Base-by-base conservation (phyloP, 64 coral and sea anemone species). In the Catalaphyllia jardinei region DNA sequence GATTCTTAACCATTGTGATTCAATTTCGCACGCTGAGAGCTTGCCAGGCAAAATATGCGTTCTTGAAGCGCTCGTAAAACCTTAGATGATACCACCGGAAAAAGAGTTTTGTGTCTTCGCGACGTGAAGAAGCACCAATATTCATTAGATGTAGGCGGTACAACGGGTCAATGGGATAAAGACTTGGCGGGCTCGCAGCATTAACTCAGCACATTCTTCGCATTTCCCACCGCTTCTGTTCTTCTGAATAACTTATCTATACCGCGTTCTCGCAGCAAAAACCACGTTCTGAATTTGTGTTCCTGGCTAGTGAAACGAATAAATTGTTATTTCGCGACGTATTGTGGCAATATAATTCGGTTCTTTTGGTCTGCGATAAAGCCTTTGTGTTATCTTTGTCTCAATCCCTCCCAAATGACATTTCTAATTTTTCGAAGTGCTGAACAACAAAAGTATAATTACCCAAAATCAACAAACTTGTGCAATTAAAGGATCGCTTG, bases 361-460 rank as follows among this genome's bases (percentile, higher is more conserved):
- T 85, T 51, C 33, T 85, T 69, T 67, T 51, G 22, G 18, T 71
- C 22, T 20, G 22, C 35, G 62, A 85, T 39, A 85, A 69, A 51
- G 31, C 39, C 63, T 84, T 85, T 85, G 46, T 85, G 81, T 71
- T 83, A 51, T 85, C 63, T 71, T 83, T 85, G 81, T 71, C 81
- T 67, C 3, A 10, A 27, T 13, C 62, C 81, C 63, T 71, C 81
- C 81, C 30, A 85, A 64, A 78, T 83, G 87, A 93, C 92, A 89
- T 82, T 77, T 93, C 31, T 88, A 93, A 85, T 93, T 89, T 93
- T 93, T 38, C 60, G 69, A 62, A 85, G 79, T 93, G 78, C 71
- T 35, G 71, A 88, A 84, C 87, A 55, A 93, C 92, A 93, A 93
- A 93, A 84, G 79, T 76, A 71, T 93, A 93, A 93, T 93, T 93